These are phyloP conservation scores for Gobius niger DNA, from an alignment of 2,113 vertebrate species.

Conservation along the genomic window DNA sequence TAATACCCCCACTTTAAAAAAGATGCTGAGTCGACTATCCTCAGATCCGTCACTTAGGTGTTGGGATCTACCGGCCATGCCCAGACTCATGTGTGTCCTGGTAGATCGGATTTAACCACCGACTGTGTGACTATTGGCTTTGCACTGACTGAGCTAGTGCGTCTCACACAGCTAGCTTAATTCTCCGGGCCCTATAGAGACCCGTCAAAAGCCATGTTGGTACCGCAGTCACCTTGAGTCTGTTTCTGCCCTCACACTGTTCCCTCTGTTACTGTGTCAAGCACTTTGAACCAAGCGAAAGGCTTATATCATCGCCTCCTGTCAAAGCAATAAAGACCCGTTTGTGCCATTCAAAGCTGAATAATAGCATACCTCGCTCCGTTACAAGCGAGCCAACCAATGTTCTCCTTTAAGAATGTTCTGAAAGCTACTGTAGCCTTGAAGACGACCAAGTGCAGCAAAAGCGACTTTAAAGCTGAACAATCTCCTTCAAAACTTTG, in stretches of 20 bases:
- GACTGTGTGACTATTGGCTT: no score
- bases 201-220: background rate
- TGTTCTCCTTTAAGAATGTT: background rate
- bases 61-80: no score
- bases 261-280: conserved; percentile 9
- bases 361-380: conserved; percentile 1
- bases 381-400: conserved; percentile 14
- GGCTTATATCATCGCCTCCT: conserved; percentile 28
- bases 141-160: no score
- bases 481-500: no score
- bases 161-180: background rate
- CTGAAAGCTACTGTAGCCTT: background rate
- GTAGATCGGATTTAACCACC: no score
- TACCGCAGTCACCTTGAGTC: conserved; percentile 24
- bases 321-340: conserved; percentile 15
- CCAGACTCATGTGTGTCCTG: no score
- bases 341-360: conserved; percentile 32
- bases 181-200: conserved; percentile 8
- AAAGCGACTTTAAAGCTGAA: no score
- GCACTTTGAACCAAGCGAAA: background rate
- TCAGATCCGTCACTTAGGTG: no score
- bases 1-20: no score
- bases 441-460: no score
- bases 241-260: background rate
- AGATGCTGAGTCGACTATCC: no score